phyloP scores from a whole-genome alignment of 2,797 vertebrate genomes.

The Helicolenus hilgendorfi region DNA sequence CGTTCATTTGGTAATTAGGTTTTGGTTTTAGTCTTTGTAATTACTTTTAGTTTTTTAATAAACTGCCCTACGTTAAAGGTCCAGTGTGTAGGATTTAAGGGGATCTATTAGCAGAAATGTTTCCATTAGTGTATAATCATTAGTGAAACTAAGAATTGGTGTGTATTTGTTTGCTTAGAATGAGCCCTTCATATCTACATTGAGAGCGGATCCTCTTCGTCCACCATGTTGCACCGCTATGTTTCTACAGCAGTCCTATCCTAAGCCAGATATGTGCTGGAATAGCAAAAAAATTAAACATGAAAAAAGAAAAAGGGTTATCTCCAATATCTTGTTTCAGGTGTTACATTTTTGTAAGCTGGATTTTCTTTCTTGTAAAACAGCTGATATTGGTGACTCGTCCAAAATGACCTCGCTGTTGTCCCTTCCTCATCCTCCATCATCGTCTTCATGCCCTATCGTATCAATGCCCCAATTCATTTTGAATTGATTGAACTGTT shows the following conservation, averaged over 20 bases:
- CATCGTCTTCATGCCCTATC: slow-evolving; percentile 5
- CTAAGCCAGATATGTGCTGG: too few species aligned
- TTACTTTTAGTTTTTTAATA: background rate
- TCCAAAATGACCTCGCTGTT: background rate
- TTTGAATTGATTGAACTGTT: slow-evolving; percentile 57
- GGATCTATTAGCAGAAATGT: background rate
- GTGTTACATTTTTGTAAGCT: background rate
- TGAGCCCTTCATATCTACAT: background rate
- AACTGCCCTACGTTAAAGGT: too few species aligned
- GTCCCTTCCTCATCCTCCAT: slow-evolving; percentile 3
- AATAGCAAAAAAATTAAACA: background rate
- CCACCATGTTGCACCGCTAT: background rate
- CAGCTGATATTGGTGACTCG: background rate
- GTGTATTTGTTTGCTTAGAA: background rate
- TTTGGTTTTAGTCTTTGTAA: background rate
- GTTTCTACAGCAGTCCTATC: background rate
- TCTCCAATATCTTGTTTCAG: background rate
- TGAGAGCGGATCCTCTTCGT: background rate
- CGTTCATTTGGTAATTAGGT: background rate
- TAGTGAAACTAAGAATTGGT: background rate
- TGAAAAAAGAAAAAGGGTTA: background rate
- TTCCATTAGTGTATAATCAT: background rate
- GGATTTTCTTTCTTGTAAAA: background rate
- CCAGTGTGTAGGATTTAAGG: too few species aligned
- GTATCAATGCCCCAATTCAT: slow-evolving; percentile 11